Evolutionary conservation across 2,113 vertebrate species (phyloP), one percentile per base, ranked within the genome.

Genomic region (Pseudopipra pipra): DNA sequence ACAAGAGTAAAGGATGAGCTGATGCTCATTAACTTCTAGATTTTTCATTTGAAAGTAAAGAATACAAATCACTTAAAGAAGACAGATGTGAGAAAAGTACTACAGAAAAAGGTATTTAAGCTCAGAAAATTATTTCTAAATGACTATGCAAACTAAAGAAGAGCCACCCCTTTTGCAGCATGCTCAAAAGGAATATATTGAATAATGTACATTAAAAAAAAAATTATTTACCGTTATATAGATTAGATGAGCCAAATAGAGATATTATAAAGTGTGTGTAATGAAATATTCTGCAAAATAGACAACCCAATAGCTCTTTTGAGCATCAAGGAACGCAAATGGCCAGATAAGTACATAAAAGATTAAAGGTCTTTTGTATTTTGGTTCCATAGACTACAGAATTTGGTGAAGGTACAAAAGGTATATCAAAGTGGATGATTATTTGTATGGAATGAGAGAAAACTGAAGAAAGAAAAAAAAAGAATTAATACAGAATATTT

Each of bases 21-120:
- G n/a, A 39, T 76, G 66, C 47, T 70, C 63, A 96, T 95, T 96
- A 97, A 47, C 23, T 90, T 95, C 85, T 44, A 95, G 30, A 70
- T 94, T 88, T 80, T 76, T 85, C 33, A 90, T 61, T 61, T 96
- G 28, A 49, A 94, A 66, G 12, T 49, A 95, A 96, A 88, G 55
- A 91, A 79, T 58, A 90, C 19, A 89, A 94, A 96, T 97, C 49
- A 94, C 70, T 92, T 93, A 86, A 75, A 68, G 56, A 93, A 90
- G 68, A 83, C 17, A 28, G 73, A 92, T 46, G 30, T 51, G 61
- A 94, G 52, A 88, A 74, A 95, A 90, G 59, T 68, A 43, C 52
- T 85, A 27, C 20, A 77, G 14, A 70, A 16, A 30, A 73, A 92
- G 33, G 25, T 72, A 73, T 41, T 84, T 94, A 87, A 46, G 68